Evolutionary conservation across 2,797 vertebrate genomes (phyloP).

Genomic region (Mallotus villosus): DNA sequence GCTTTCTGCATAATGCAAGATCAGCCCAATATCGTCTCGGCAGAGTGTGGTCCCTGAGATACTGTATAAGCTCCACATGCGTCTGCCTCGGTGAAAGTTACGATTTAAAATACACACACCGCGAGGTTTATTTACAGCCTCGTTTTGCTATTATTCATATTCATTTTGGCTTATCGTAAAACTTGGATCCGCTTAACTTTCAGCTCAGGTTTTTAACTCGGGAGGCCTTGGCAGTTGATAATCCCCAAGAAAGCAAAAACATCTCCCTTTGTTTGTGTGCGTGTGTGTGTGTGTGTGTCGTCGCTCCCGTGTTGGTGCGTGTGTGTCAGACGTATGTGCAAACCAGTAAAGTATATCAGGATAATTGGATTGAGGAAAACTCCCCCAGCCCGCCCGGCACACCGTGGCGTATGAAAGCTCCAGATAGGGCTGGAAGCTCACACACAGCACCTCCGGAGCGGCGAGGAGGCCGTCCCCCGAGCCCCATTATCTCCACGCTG

Average conservation of each 20-base stretch:
- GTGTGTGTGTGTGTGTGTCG: slow-evolving; percentile 28
- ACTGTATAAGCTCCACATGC: slow-evolving; percentile 34
- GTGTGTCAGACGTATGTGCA: no score
- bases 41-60: background rate
- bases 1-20: slow-evolving; percentile 1
- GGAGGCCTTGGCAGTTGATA: slow-evolving; percentile 25
- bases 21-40: background rate
- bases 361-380: background rate
- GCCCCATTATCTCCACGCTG: background rate
- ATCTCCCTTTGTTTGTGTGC: slow-evolving; percentile 13
- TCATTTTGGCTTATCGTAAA: slow-evolving; percentile 45
- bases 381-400: no score
- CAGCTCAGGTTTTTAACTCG: slow-evolving; percentile 43
- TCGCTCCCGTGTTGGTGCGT: background rate
- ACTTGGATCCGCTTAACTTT: slow-evolving; percentile 24
- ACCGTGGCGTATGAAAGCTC: no score
- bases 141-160: slow-evolving; percentile 31
- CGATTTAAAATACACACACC: background rate
- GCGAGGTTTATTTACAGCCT: slow-evolving; percentile 16
- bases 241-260: slow-evolving; percentile 27
- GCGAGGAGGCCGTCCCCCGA: no score
- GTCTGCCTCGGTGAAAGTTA: slow-evolving; percentile 28
- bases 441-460: no score
- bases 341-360: background rate
- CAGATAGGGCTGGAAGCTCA: no score